Conservation (phyloP, 2,888 invertebrate species). For the Diarsia brunnea region DNA sequence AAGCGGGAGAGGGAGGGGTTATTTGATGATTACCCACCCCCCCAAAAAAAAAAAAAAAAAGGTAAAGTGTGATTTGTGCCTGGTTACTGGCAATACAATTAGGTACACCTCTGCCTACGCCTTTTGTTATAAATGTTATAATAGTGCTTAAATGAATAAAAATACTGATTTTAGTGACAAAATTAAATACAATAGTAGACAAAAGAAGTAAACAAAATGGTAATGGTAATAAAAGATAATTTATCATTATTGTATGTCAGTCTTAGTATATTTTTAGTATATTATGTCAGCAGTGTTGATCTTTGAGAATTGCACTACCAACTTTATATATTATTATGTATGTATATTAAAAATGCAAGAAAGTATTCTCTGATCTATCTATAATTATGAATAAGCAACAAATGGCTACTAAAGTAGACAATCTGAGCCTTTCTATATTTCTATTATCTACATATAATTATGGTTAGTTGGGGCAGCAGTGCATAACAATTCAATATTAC, state of each 20-base stretch:
- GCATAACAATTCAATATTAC: background rate
- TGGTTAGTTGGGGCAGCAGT: background rate
- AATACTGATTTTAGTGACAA: background rate
- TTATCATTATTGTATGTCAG: background rate
- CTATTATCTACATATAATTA: no score
- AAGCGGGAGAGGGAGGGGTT: no score
- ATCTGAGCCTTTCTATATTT: background rate
- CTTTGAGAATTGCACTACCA: background rate
- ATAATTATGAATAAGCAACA: background rate
- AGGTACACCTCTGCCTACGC: no score
- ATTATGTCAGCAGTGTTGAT: background rate
- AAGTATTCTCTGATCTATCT: background rate
- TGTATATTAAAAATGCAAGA: background rate
- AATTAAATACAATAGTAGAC: background rate
- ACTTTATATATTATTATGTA: no score
- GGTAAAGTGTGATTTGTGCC: no score
- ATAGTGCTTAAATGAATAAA: background rate
- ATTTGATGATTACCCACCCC: no score
- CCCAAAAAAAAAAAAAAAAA: no score
- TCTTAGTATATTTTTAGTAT: no score
- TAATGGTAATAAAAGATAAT: no score
- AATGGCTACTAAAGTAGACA: background rate
- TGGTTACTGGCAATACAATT: no score
- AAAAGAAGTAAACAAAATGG: no score
- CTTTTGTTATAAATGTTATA: no score